Conservation (phyloP, 2,888 invertebrate genomes). For the Chalcosyrphus nemorum region DNA sequence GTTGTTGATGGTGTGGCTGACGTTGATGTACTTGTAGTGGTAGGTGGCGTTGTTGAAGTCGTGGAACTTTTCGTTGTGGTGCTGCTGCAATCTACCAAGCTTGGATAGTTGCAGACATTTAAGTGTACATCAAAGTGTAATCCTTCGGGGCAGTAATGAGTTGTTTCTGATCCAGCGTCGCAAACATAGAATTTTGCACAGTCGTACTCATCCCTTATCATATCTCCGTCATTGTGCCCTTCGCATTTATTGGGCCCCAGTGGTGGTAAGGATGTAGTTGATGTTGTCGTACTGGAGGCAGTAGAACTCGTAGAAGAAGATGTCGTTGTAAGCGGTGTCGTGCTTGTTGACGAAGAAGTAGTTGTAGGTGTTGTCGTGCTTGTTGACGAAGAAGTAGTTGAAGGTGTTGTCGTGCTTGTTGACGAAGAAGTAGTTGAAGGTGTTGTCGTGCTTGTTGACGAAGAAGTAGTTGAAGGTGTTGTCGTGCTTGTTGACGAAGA, state of each 20-base stretch:
- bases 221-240: not conserved
- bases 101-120: not conserved
- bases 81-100: not conserved
- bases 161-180: not conserved
- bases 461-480: not conserved
- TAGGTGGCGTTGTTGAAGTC: not conserved
- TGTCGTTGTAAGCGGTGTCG: not conserved
- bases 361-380: too few species aligned
- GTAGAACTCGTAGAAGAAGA: too few species aligned
- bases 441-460: not conserved
- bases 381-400: too few species aligned
- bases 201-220: not conserved
- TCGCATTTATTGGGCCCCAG: not conserved
- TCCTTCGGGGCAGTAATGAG: not conserved
- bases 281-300: not conserved
- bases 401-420: too few species aligned
- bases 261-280: not conserved
- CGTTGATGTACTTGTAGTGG: not conserved
- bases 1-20: not conserved
- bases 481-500: not conserved
- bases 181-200: slow-evolving; percentile 11
- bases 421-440: too few species aligned
- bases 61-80: too few species aligned
- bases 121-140: not conserved
- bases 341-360: too few species aligned